Percentiles rank a stretch among this genome's conserved stretches.
Conservation (phyloP, 2,797 vertebrate species). For the Trachurus trachurus region DNA sequence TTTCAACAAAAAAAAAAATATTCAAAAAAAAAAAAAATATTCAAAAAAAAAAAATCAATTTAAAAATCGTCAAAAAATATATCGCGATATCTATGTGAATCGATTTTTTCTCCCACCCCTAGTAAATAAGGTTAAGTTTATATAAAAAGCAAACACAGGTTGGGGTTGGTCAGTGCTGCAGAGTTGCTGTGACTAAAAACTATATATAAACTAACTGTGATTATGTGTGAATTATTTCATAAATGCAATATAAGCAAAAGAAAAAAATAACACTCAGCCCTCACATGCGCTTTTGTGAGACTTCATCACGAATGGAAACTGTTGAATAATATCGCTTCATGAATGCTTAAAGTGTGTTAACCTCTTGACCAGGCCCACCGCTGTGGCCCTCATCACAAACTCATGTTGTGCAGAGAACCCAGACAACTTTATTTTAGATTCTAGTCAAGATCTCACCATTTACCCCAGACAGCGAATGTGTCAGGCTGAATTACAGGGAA, state of each 20-base stretch:
- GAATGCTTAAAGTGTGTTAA: conserved; percentile 37
- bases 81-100: no score
- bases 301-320: conserved; percentile 13
- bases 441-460: background rate
- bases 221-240: background rate
- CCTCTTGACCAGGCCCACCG: conserved; percentile 2
- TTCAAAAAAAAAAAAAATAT: no score
- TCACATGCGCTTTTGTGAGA: background rate
- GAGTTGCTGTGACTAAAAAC: background rate
- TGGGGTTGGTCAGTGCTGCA: background rate
- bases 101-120: no score
- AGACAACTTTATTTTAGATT: conserved; percentile 15
- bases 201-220: background rate
- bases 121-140: background rate
- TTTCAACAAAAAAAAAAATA: no score
- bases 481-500: background rate
- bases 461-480: background rate
- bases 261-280: conserved; percentile 4
- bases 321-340: conserved; percentile 44
- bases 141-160: background rate
- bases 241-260: conserved; percentile 11
- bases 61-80: no score
- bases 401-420: conserved; percentile 10
- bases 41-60: no score
- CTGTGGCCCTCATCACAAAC: conserved; percentile 11